These are phyloP conservation scores for Eledone cirrhosa DNA, from an alignment of 2,888 invertebrate species.

Conservation along the genomic window DNA sequence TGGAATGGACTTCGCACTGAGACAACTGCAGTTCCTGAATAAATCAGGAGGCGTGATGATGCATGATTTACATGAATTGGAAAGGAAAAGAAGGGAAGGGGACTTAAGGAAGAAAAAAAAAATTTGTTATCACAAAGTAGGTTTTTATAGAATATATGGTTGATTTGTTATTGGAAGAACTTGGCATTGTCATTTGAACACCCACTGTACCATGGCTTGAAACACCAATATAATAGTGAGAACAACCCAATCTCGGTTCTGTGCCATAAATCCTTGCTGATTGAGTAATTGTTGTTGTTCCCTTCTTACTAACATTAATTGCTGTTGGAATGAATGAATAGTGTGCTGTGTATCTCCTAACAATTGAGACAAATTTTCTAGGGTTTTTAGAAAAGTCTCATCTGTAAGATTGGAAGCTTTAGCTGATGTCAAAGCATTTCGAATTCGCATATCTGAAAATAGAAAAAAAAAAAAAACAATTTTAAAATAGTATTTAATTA, in stretches of 20 bases:
- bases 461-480: neutral
- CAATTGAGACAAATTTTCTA: slow-evolving; percentile 42
- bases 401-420: slow-evolving; percentile 39
- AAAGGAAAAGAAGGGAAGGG: neutral
- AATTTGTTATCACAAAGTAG: slow-evolving; percentile 19
- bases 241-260: slow-evolving; percentile 44
- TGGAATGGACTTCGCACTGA: too few relatives aligned
- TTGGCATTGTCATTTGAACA: slow-evolving; percentile 39
- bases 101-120: neutral
- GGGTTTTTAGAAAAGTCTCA: slow-evolving; percentile 37
- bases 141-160: neutral
- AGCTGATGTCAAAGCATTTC: slow-evolving; percentile 39
- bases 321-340: slow-evolving; percentile 45
- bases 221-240: slow-evolving; percentile 46
- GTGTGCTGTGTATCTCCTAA: slow-evolving; percentile 49
- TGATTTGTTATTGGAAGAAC: neutral
- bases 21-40: too few relatives aligned
- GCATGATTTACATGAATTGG: too few relatives aligned
- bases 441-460: slow-evolving; percentile 41
- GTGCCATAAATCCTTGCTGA: slow-evolving; percentile 30
- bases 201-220: slow-evolving; percentile 53
- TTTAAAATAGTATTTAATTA: neutral
- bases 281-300: neutral
- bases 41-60: too few relatives aligned
- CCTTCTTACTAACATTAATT: slow-evolving; percentile 37